Evolutionary conservation across 2,113 vertebrate species (phyloP).

Genomic region (Sturnus vulgaris): DNA sequence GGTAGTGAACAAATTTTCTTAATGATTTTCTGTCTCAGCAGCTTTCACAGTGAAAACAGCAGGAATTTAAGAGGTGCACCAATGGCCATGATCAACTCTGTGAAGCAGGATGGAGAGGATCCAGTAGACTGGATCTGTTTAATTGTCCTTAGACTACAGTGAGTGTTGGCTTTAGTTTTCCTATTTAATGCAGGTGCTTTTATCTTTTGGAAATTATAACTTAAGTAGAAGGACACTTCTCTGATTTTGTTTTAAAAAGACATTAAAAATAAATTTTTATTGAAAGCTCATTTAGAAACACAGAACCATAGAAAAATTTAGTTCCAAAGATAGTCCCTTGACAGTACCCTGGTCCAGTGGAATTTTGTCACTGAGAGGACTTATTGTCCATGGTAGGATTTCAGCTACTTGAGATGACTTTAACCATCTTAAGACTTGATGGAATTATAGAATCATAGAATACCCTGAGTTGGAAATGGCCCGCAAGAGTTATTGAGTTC

Average conservation of each 20-base stretch:
- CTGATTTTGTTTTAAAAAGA: not conserved
- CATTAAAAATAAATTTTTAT: not conserved
- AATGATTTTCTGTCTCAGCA: not conserved
- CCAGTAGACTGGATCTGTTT: not conserved
- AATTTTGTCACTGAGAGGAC: not conserved
- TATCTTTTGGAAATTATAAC: not conserved
- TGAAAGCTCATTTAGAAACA: not conserved
- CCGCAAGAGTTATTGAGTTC: not conserved
- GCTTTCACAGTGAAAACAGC: not conserved
- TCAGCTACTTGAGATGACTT: not conserved
- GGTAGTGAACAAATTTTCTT: not conserved
- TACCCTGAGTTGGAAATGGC: not conserved
- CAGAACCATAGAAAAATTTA: not conserved
- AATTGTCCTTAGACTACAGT: not conserved
- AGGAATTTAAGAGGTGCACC: not conserved
- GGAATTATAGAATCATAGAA: not conserved
- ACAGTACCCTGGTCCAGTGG: too few relatives aligned
- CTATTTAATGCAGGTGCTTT: not conserved
- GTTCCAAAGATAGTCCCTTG: not conserved
- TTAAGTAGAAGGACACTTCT: not conserved
- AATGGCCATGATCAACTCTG: not conserved
- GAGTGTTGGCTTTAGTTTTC: not conserved
- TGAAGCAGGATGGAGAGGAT: not conserved
- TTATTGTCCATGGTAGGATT: not conserved
- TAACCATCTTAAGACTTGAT: not conserved